A percentile compares a stretch with the other conserved stretches of the same genome.
Evolutionary conservation across 2,888 invertebrate species (phyloP).

Genomic region (Torymus texanus): DNA sequence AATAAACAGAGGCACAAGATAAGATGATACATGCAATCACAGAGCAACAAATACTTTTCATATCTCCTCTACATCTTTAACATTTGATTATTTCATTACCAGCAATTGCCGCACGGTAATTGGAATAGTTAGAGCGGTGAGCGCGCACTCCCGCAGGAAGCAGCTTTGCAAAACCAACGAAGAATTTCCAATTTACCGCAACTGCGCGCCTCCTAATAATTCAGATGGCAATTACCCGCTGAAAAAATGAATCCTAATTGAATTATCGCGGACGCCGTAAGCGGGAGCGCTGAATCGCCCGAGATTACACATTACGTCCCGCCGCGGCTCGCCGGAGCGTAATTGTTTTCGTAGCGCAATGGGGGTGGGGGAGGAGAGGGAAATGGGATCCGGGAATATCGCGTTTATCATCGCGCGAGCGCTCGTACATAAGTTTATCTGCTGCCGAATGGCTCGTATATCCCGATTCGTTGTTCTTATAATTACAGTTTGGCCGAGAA

Average conservation of each 20-base stretch:
- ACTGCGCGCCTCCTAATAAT: not conserved
- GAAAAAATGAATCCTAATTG: slow-evolving; percentile 45
- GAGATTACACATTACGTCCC: slow-evolving; percentile 27
- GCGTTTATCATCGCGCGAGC: slow-evolving; percentile 17
- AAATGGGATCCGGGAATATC: slow-evolving; percentile 54
- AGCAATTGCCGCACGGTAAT: no score
- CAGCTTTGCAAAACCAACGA: not conserved
- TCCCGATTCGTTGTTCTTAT: slow-evolving; percentile 9
- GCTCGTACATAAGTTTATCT: slow-evolving; percentile 25
- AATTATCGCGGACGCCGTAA: slow-evolving; percentile 13
- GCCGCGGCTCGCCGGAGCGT: slow-evolving; percentile 7
- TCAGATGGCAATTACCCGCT: slow-evolving; percentile 5
- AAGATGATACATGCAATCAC: no score
- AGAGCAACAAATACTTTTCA: no score
- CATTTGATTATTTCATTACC: no score
- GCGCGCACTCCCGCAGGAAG: not conserved
- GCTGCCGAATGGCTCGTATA: slow-evolving; percentile 24
- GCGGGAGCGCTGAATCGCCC: slow-evolving; percentile 9
- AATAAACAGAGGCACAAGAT: no score
- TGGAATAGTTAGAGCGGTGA: no score
- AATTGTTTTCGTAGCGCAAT: slow-evolving; percentile 43
- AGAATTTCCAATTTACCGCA: not conserved
- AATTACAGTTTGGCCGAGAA: not conserved
- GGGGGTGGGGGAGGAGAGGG: slow-evolving; percentile 16
- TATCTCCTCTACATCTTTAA: no score